A percentile compares a stretch with the other conserved stretches of the same genome.
phyloP scores from a whole-genome alignment of 2,888 invertebrate species.

The Melinopterus prodromus region DNA sequence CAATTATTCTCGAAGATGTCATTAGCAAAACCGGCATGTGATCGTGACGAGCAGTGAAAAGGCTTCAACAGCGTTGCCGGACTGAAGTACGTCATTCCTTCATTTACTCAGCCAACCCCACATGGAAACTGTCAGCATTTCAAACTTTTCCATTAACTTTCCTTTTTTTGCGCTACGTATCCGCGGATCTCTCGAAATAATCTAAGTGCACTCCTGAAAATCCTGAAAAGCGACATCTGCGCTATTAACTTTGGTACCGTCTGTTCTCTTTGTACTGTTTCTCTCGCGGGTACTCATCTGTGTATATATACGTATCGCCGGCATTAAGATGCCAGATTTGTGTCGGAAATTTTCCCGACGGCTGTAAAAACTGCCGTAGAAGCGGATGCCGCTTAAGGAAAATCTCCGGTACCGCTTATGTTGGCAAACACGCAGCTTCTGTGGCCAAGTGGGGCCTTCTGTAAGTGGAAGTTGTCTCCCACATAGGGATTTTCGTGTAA shows the following conservation, averaged over 20 bases:
- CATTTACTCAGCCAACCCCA: background rate
- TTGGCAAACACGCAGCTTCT: background rate
- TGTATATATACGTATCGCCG: background rate
- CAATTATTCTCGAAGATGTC: background rate
- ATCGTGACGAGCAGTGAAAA: background rate
- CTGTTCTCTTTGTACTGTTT: background rate
- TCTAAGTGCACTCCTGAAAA: background rate
- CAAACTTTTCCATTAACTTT: background rate
- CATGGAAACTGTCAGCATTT: background rate
- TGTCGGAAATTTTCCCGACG: background rate
- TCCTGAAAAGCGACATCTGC: conserved; percentile 4
- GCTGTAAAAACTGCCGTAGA: background rate
- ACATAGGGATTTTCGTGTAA: background rate
- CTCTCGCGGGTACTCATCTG: background rate
- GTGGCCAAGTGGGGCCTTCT: background rate
- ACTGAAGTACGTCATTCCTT: background rate
- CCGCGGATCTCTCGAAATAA: background rate
- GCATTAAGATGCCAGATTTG: conserved; percentile 4
- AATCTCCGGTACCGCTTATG: background rate
- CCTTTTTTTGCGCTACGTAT: background rate
- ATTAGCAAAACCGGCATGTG: background rate
- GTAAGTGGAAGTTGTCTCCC: background rate
- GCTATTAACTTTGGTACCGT: background rate
- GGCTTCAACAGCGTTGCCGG: background rate
- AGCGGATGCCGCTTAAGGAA: background rate